Conservation (phyloP, 1,140 invertebrate genomes). For the Brachionus plicatilis region DNA sequence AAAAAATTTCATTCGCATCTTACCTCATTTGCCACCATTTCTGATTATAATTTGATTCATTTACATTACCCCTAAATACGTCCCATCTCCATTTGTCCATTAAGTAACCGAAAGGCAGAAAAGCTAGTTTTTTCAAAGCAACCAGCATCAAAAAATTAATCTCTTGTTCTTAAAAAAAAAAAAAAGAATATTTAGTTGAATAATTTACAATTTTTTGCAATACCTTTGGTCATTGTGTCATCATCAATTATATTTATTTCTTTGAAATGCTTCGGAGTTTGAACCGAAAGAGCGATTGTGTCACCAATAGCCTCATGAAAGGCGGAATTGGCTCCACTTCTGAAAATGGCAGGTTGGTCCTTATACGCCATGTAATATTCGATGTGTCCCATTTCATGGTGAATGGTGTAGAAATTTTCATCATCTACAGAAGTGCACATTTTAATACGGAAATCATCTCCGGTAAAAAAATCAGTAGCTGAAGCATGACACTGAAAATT, state of each 20-base stretch:
- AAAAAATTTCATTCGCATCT: constrained; percentile 39
- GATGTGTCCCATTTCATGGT: constrained; percentile 78
- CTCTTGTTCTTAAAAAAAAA: constrained; percentile 61
- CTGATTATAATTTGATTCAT: constrained; percentile 49
- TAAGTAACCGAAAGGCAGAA: constrained; percentile 78
- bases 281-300: constrained; percentile 74
- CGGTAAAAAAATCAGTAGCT: constrained; percentile 81
- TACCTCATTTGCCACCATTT: constrained; percentile 57
- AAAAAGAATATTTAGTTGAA: not conserved
- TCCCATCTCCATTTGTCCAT: constrained; percentile 83
- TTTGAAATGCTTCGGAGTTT: constrained; percentile 73
- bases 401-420: constrained; percentile 70
- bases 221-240: constrained; percentile 58
- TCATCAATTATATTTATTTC: constrained; percentile 70
- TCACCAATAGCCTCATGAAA: constrained; percentile 70
- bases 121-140: constrained; percentile 77
- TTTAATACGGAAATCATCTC: constrained; percentile 77
- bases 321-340: constrained; percentile 74
- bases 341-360: constrained; percentile 64
- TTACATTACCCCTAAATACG: constrained; percentile 68
- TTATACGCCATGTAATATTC: constrained; percentile 71
- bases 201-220: not conserved
- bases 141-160: constrained; percentile 76
- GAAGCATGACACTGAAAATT: constrained; percentile 74
- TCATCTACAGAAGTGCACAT: constrained; percentile 72